Conservation (phyloP, 1,140 invertebrate species). For the Drosophila jambulina region DNA sequence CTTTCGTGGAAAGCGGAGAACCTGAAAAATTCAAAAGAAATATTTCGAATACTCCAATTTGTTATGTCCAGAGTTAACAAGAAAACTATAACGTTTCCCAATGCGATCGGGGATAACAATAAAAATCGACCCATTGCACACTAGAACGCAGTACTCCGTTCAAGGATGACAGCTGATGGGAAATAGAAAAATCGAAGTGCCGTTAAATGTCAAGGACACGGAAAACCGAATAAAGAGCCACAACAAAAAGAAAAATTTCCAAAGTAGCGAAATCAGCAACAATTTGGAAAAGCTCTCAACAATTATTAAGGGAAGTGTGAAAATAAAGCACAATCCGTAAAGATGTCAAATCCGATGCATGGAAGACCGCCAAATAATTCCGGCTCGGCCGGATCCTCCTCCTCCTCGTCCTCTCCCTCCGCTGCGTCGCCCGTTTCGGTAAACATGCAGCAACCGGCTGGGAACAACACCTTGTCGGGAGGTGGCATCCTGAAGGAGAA, state of each 20-base stretch:
- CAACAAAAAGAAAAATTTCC: conserved; percentile 34
- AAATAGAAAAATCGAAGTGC: conserved; percentile 68
- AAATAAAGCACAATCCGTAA: not conserved
- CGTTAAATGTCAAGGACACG: conserved; percentile 76
- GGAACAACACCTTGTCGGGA: conserved; percentile 7
- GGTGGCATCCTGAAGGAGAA: conserved; percentile 32
- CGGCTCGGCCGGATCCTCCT: conserved; percentile 13
- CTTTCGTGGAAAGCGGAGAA: conserved; percentile 4
- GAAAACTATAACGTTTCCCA: not conserved
- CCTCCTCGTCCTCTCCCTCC: conserved; percentile 3
- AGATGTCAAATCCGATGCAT: conserved; percentile 45
- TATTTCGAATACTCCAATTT: not conserved
- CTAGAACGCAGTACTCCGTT: conserved; percentile 3
- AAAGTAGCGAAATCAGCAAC: conserved; percentile 2
- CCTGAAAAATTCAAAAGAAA: conserved; percentile 2
- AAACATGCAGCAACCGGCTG: conserved; percentile 24
- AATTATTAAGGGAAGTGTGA: not conserved
- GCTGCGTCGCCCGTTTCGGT: conserved; percentile 23
- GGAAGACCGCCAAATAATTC: conserved; percentile 36
- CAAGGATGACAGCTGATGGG: not conserved
- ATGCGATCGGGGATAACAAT: not conserved
- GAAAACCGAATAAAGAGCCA: conserved; percentile 26
- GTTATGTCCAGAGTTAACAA: not conserved
- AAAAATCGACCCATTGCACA: no score
- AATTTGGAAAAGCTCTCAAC: not conserved